Conservation (phyloP, 1,140 invertebrate species). For the Drosophila kanapiae region DNA sequence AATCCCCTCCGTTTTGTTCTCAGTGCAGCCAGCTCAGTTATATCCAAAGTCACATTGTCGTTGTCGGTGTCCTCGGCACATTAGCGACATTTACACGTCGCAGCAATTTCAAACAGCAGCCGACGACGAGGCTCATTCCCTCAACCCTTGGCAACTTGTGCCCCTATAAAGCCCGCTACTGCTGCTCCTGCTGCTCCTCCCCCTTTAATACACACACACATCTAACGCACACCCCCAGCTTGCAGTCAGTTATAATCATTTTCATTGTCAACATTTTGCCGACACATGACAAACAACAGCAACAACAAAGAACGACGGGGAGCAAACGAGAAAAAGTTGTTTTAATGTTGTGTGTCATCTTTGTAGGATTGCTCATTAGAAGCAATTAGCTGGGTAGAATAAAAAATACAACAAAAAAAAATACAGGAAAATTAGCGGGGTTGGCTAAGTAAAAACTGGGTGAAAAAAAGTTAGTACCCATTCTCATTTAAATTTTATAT, state of each 20-base stretch:
- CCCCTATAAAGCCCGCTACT: slow-evolving; percentile 9
- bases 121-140: slow-evolving; percentile 59
- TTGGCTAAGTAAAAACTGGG: slow-evolving; percentile 4
- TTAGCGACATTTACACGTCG: slow-evolving; percentile 83
- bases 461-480: slow-evolving; percentile 40
- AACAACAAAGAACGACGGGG: slow-evolving; percentile 23
- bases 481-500: slow-evolving; percentile 73
- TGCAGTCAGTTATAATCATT: slow-evolving; percentile 78
- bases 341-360: slow-evolving; percentile 49
- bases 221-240: slow-evolving; percentile 27
- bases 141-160: not conserved
- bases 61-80: slow-evolving; percentile 58
- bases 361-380: slow-evolving; percentile 70
- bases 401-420: slow-evolving; percentile 1
- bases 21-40: slow-evolving; percentile 10
- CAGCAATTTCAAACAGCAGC: slow-evolving; percentile 82
- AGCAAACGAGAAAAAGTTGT: slow-evolving; percentile 54
- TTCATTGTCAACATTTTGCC: slow-evolving; percentile 80
- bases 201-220: slow-evolving; percentile 12
- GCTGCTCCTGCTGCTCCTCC: not conserved
- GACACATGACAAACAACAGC: slow-evolving; percentile 68
- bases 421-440: not conserved
- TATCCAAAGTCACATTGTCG: slow-evolving; percentile 29
- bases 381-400: slow-evolving; percentile 58
- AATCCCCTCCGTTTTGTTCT: not conserved